Evolutionary conservation across 2,113 vertebrate genomes (phyloP), one percentile per base, ranked within the genome.

Genomic region (Pandion haliaetus): DNA sequence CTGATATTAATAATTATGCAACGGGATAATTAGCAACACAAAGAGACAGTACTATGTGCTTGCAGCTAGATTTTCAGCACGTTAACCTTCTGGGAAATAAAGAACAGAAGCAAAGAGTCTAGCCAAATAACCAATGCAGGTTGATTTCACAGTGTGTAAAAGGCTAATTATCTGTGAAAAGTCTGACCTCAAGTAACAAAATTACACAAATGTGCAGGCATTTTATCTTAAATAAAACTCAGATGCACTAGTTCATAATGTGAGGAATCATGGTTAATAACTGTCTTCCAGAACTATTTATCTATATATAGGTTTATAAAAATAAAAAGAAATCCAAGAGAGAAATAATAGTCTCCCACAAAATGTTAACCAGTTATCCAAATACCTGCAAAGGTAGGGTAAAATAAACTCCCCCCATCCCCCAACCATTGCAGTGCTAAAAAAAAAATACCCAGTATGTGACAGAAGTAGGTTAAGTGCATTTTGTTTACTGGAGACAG

Each of bases 1-100:
- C 97, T 97, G 98, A 98, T 98, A 98, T 98, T 98, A 99, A 98
- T 98, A 98, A 99, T 99, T 99, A 99, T 99, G 98, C 98, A 99
- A 98, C 93, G 94, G 98, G 98, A 98, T 99, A 99, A 99, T 99
- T 99, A 99, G 98, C 98, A 98, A 98, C 98, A 98, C 97, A 98
- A 98, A 99, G 98, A 98, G 98, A 98, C 97, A 98, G 96, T 98
- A 98, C 98, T 98, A 98, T 98, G 98, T 97, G 98, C 98, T 99
- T 98, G 98, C 98, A 98, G 98, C 98, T 97, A 97, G 96, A 98
- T 98, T 98, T 98, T 98, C 98, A 98, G 98, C 97, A 97, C 94
- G 98, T 98, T 98, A 98, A 97, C 98, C 98, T 99, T 99, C 98
- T 98, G 98, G 98, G 98, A 98, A 98, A 98, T 98, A 98, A 98